Percentiles rank a stretch among this genome's conserved stretches.
Evolutionary conservation across 2,797 vertebrate genomes (phyloP).

Genomic region (Salmo trutta): DNA sequence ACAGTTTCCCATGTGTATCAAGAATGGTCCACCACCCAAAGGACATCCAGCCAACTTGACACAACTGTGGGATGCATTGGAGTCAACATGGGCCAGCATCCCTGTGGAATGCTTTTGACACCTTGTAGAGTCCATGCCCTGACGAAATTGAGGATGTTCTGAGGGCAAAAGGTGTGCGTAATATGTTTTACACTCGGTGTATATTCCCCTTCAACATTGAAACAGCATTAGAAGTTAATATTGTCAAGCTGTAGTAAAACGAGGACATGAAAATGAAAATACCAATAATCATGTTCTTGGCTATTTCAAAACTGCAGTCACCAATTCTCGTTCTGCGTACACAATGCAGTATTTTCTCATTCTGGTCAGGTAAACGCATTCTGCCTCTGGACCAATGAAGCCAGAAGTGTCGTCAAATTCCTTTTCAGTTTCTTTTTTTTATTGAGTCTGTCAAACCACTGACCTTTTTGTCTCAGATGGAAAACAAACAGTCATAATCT

Average conservation of each 20-base stretch:
- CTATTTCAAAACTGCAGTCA: background rate
- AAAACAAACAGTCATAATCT: background rate
- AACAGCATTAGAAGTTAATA: background rate
- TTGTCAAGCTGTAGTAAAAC: background rate
- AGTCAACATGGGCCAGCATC: too few relatives aligned
- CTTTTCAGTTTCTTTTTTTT: background rate
- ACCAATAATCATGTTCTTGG: background rate
- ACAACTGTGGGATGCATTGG: too few relatives aligned
- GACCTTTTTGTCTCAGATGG: background rate
- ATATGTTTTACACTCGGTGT: too few relatives aligned
- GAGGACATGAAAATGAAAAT: background rate
- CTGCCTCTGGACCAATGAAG: background rate
- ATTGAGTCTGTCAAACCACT: background rate
- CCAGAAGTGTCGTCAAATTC: background rate
- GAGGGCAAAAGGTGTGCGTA: too few relatives aligned
- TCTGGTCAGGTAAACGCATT: background rate
- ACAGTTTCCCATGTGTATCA: too few relatives aligned
- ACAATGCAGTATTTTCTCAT: background rate
- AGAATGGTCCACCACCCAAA: too few relatives aligned
- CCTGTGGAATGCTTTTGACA: too few relatives aligned
- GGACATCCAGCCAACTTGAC: too few relatives aligned
- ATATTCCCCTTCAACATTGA: too few relatives aligned
- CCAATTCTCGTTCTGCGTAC: background rate
- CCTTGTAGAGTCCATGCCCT: too few relatives aligned
- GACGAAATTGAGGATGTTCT: too few relatives aligned